Conservation (phyloP, 2,888 invertebrate genomes). For the Meloe dianella region DNA sequence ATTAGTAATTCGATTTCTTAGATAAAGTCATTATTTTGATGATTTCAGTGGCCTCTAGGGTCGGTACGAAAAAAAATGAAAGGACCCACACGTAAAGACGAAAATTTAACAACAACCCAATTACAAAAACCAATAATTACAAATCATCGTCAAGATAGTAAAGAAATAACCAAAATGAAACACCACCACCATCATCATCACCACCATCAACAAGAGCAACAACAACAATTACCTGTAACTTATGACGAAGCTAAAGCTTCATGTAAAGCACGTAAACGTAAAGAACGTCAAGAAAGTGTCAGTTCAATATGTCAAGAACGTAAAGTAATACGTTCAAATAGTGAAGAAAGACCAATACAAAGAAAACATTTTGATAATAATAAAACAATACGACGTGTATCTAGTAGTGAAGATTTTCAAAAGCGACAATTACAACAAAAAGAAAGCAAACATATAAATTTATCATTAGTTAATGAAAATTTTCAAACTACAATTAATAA, state of each 20-base stretch:
- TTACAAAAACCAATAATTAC: conserved; percentile 33
- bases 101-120: conserved; percentile 40
- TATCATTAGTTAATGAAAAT: conserved; percentile 39
- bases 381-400: conserved; percentile 64
- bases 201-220: conserved; percentile 33
- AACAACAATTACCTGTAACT: conserved; percentile 38
- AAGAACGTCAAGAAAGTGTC: conserved; percentile 68
- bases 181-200: no score
- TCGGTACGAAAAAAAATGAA: conserved; percentile 42
- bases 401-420: conserved; percentile 69
- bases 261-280: conserved; percentile 64
- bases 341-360: conserved; percentile 64
- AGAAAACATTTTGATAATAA: conserved; percentile 49
- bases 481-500: conserved; percentile 50
- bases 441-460: conserved; percentile 23
- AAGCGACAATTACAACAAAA: conserved; percentile 39
- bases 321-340: conserved; percentile 68
- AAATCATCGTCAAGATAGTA: conserved; percentile 22
- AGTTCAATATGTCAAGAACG: conserved; percentile 66
- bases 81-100: conserved; percentile 46
- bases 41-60: not conserved
- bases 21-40: not conserved
- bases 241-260: conserved; percentile 56
- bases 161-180: conserved; percentile 38
- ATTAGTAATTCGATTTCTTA: no score